Base-by-base conservation (phyloP, 1,140 invertebrate genomes). In the Zaprionus inermis region DNA sequence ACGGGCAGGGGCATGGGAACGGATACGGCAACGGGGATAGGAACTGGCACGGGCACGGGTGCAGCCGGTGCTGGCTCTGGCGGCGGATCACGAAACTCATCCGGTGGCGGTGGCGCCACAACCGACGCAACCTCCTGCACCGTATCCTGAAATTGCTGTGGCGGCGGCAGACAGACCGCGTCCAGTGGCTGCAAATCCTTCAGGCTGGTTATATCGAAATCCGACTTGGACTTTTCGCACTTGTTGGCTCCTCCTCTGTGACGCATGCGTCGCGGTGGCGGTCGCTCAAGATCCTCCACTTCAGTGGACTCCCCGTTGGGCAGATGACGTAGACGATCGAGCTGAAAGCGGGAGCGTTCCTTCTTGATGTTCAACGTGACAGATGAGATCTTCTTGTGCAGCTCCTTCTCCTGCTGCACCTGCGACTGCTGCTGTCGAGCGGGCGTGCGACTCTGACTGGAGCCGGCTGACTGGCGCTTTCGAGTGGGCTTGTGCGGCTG, bases 71-170 rank as follows among this genome's bases (percentile, higher is more conserved):
- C 76, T 18, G 86, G 78, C 16, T 79, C 70, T 24, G 73, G 74
- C 30, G 93, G 93, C 1, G 94, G 94, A 79, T 95, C 95, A 0
- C 94, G 92, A 88, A 96, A 96, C 78, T 95, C 94, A 80, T 96
- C 95, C 0, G 96, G 96, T 10, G 94, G 94, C 4, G 95, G 94
- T 10, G 94, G 94, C 16, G 82, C 82, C 32, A 86, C 44, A n/a
- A 88, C 61, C n/a, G 24, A 49, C 0, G 49, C 6, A 2, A 51
- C 20, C n/a, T 73, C 71, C 51, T 78, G 81, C n/a, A 95, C 95
- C 18, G 78, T 76, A 93, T 97, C 97, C 91, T 96, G 94, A 79
- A 97, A 97, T 93, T 97, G 96, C 79, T 97, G 96, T 0, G 97
- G 97, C 2, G 97, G 97, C 9, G 96, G 96, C 22, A 96, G 91